Evolutionary conservation across 2,888 invertebrate species (phyloP).

Genomic region (Macrostomum cliftonense): DNA sequence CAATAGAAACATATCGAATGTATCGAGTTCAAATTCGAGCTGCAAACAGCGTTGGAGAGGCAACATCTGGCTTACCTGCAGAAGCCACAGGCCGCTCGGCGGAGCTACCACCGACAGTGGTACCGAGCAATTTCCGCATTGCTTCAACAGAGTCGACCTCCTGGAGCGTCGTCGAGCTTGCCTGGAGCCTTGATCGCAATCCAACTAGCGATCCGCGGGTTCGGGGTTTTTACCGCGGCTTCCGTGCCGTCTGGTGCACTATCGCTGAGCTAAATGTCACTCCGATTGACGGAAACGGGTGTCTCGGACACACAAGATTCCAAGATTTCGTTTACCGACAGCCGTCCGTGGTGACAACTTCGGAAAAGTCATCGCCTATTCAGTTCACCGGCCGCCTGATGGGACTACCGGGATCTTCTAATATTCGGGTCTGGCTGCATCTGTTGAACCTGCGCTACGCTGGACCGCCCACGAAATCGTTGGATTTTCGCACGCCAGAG

Average conservation of each 20-base stretch:
- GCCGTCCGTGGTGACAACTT: conserved; percentile 45
- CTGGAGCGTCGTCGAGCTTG: background rate
- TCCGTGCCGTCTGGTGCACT: conserved; percentile 5
- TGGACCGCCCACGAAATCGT: conserved; percentile 55
- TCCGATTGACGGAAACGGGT: background rate
- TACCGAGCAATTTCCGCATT: background rate
- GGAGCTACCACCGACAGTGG: background rate
- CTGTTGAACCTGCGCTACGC: conserved; percentile 75
- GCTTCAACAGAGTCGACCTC: background rate
- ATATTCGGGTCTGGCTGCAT: conserved; percentile 67
- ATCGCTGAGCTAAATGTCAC: too few species aligned
- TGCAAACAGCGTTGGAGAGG: background rate
- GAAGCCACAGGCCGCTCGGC: background rate
- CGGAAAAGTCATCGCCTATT: too few species aligned
- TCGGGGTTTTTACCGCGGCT: conserved; percentile 6
- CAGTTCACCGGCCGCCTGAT: background rate
- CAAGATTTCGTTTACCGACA: conserved; percentile 60
- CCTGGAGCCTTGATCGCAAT: too few species aligned
- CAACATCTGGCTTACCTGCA: background rate
- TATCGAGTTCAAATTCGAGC: background rate
- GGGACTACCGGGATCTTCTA: conserved; percentile 38
- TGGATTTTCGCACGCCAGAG: conserved; percentile 62
- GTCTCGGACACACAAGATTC: conserved; percentile 47
- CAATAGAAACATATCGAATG: background rate
- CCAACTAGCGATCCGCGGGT: background rate